Percentiles rank a stretch among this genome's conserved stretches.
These are phyloP conservation scores for Muscidifurax raptorellus DNA, from an alignment of 1,140 invertebrate genomes.

Conservation along the genomic window DNA sequence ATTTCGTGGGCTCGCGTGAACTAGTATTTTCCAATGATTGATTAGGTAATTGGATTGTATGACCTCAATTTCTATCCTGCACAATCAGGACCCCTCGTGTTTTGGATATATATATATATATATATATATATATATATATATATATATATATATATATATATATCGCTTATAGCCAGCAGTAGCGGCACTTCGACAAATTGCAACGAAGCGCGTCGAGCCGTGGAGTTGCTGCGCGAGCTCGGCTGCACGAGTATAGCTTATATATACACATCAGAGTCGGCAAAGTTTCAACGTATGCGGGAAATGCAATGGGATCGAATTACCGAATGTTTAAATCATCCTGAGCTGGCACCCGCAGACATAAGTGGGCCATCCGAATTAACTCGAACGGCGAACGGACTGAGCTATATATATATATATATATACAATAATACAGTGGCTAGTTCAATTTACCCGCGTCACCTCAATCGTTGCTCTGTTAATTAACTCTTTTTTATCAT, in stretches of 20 bases:
- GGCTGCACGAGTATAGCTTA: neutral
- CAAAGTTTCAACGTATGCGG: slow-evolving; percentile 26
- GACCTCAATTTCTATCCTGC: slow-evolving; percentile 1
- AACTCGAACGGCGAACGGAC: slow-evolving; percentile 1
- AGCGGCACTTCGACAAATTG: slow-evolving; percentile 39
- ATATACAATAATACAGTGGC: no score
- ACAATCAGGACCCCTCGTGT: neutral
- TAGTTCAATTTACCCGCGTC: no score
- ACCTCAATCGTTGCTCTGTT: no score
- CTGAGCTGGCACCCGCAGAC: neutral
- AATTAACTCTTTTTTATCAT: no score
- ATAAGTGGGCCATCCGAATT: slow-evolving; percentile 42
- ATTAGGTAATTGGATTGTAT: slow-evolving; percentile 42
- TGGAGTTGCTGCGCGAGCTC: neutral
- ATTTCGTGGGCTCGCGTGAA: neutral
- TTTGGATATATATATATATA: neutral
- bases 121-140: slow-evolving; percentile 10
- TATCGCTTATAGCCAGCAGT: neutral
- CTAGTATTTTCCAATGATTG: slow-evolving; percentile 25
- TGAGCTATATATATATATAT: no score
- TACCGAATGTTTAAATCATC: slow-evolving; percentile 44
- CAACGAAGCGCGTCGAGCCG: slow-evolving; percentile 35
- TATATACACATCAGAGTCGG: no score
- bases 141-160: slow-evolving; percentile 15
- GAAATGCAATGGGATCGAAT: slow-evolving; percentile 32